These are phyloP conservation scores for Bovichtus variegatus DNA, from an alignment of 2,797 vertebrate genomes.

Conservation along the genomic window DNA sequence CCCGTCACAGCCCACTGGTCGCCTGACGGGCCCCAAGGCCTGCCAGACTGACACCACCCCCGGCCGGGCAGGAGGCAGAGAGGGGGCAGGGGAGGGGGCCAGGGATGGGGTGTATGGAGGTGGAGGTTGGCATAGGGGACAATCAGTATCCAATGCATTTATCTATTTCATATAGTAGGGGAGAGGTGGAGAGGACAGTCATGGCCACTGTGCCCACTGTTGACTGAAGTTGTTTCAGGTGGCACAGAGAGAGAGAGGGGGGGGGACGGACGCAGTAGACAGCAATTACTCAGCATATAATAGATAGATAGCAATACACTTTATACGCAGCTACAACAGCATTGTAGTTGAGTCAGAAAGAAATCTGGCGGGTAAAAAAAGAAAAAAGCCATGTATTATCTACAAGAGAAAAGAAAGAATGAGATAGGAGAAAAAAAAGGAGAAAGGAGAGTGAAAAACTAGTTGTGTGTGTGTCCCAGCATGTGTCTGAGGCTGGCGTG, in stretches of 20 bases:
- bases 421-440: conserved; percentile 24
- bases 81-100: conserved; percentile 61
- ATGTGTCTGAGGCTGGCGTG: conserved; percentile 70
- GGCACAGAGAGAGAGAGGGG: conserved; percentile 1
- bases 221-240: conserved; percentile 45
- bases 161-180: conserved; percentile 65
- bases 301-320: conserved; percentile 40
- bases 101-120: conserved; percentile 61
- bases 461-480: conserved; percentile 75
- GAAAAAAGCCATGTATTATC: conserved; percentile 44
- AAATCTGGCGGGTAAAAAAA: conserved; percentile 33
- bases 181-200: conserved; percentile 26
- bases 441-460: conserved; percentile 67
- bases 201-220: conserved; percentile 10
- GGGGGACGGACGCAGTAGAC: conserved; percentile 14
- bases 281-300: conserved; percentile 61
- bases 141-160: conserved; percentile 78
- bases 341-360: conserved; percentile 39
- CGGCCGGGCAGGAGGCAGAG: conserved; percentile 77
- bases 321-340: conserved; percentile 14
- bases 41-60: conserved; percentile 85
- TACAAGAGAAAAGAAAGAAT: conserved; percentile 48
- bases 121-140: conserved; percentile 73
- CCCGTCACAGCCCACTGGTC: conserved; percentile 86
- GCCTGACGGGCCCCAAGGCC: conserved; percentile 85